Conservation (phyloP, 1,140 invertebrate species). For the Brachionus manjavacas region DNA sequence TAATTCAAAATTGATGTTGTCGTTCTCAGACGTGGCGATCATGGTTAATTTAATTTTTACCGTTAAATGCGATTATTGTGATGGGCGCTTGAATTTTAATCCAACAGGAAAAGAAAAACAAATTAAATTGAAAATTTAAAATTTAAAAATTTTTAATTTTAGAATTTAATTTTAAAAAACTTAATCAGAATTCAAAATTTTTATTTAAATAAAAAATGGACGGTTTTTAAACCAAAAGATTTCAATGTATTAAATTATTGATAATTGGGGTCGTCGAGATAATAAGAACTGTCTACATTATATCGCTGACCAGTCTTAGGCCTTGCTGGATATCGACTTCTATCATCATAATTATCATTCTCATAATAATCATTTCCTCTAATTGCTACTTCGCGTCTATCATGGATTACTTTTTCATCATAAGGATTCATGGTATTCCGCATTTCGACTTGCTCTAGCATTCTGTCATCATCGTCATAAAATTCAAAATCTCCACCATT, state of each 20-base stretch:
- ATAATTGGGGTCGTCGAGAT: constrained; percentile 22
- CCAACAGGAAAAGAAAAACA: no score
- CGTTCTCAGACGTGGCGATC: no score
- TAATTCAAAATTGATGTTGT: no score
- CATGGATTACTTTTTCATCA: neutral
- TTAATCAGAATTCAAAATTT: neutral
- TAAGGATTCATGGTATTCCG: neutral
- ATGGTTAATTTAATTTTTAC: no score
- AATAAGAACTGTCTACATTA: constrained; percentile 11
- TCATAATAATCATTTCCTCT: neutral
- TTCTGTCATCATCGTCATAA: neutral
- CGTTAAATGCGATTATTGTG: no score
- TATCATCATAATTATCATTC: neutral
- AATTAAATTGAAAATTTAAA: no score
- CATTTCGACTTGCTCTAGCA: neutral
- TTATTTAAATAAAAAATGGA: neutral
- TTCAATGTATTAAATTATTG: neutral
- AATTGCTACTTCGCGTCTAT: neutral
- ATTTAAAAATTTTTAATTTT: neutral
- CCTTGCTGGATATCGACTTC: neutral
- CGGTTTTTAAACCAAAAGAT: neutral
- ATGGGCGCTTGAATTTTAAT: no score
- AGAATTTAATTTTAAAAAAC: neutral
- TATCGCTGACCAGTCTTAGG: constrained; percentile 37
- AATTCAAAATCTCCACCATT: constrained; percentile 28